phyloP scores from a whole-genome alignment of 2,113 vertebrate species.

The Centrocercus urophasianus region DNA sequence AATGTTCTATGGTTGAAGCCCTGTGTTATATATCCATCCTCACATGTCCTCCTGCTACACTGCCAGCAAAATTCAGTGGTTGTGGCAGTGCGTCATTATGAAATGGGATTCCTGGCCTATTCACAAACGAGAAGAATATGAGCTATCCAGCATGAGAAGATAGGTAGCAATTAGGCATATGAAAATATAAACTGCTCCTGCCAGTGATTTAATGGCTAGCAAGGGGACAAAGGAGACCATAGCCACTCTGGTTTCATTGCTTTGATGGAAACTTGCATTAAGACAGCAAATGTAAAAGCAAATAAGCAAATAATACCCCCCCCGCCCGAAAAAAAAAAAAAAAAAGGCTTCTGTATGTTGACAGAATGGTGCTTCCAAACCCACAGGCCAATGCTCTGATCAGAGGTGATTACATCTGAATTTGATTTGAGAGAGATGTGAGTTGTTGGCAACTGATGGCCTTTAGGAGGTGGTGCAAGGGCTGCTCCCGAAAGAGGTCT shows the following conservation, averaged over 20 bases:
- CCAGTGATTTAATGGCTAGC: background rate
- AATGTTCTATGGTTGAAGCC: background rate
- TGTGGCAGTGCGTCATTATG: background rate
- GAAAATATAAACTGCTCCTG: background rate
- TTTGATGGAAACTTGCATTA: background rate
- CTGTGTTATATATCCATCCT: background rate
- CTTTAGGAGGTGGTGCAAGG: background rate
- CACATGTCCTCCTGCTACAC: fast-evolving
- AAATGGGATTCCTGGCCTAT: background rate
- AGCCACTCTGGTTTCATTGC: background rate
- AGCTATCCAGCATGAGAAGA: background rate
- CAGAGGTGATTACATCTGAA: background rate
- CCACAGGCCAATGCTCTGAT: background rate
- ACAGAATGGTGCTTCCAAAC: background rate
- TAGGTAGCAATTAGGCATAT: background rate
- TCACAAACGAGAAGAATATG: background rate
- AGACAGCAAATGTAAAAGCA: background rate
- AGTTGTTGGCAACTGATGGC: background rate
- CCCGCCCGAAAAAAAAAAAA: too few species aligned
- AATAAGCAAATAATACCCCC: background rate
- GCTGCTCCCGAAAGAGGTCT: background rate
- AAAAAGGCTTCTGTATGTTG: background rate
- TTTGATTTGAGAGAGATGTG: background rate
- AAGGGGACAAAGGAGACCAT: background rate
- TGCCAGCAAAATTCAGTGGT: fast-evolving